A percentile compares a stretch with the other conserved stretches of the same genome.
Conservation (phyloP, 2,797 vertebrate species). For the Karalla daura region DNA sequence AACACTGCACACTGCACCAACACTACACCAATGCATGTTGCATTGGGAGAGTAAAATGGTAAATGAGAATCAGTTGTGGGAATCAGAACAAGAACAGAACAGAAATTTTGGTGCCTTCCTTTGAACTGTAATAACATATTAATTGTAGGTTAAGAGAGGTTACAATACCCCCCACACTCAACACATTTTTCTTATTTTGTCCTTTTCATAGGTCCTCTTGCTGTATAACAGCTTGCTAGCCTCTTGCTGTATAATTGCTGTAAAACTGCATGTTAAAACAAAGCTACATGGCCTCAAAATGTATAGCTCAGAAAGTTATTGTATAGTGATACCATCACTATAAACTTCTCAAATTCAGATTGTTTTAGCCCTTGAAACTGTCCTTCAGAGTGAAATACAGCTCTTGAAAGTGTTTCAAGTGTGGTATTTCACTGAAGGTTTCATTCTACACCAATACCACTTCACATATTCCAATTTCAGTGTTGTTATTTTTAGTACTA, state of each 20-base stretch:
- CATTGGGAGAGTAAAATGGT: not conserved
- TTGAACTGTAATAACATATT: not conserved
- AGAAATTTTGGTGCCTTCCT: not conserved
- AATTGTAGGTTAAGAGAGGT: no score
- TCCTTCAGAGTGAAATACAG: no score
- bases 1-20: no score
- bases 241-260: not conserved
- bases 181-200: not conserved
- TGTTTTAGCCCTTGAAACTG: not conserved
- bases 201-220: not conserved
- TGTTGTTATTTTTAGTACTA: no score
- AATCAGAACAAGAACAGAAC: not conserved
- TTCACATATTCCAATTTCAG: no score
- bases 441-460: no score
- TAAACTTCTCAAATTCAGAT: not conserved
- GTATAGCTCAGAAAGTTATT: not conserved
- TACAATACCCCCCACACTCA: not conserved
- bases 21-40: no score
- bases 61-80: not conserved
- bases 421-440: no score
- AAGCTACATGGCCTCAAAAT: not conserved
- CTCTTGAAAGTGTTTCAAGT: no score
- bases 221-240: no score
- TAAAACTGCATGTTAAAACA: not conserved
- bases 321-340: no score